Conservation (phyloP, 2,888 invertebrate genomes). For the Lithophane ornitopus region DNA sequence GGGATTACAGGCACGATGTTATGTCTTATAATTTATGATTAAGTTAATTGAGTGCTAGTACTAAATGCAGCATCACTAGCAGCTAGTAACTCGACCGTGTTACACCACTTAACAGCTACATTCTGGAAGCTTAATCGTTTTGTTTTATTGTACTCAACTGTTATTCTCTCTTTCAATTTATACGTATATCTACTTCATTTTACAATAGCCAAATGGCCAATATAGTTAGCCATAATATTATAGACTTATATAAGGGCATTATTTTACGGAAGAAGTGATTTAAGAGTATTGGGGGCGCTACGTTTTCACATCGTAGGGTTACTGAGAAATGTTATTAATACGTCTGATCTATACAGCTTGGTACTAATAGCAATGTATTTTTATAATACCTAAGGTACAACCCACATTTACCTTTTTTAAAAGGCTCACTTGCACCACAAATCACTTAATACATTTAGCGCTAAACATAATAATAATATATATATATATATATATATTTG, state of each 20-base stretch:
- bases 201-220: neutral
- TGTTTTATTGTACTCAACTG: constrained; percentile 52
- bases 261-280: neutral
- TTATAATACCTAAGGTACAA: neutral
- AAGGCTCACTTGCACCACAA: neutral
- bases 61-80: constrained; percentile 39
- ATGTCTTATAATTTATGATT: neutral
- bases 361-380: neutral
- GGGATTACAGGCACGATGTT: neutral
- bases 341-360: neutral
- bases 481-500: too few relatives aligned
- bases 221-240: neutral
- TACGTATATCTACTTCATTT: constrained; percentile 6
- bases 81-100: constrained; percentile 30
- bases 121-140: constrained; percentile 42
- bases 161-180: constrained; percentile 18
- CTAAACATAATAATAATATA: too few relatives aligned
- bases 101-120: constrained; percentile 54
- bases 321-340: neutral
- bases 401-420: neutral
- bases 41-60: neutral
- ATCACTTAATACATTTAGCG: neutral
- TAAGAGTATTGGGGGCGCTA: neutral
- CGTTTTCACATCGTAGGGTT: neutral
- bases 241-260: neutral